phyloP scores from a whole-genome alignment of 2,888 invertebrate genomes.

The Patella pellucida region DNA sequence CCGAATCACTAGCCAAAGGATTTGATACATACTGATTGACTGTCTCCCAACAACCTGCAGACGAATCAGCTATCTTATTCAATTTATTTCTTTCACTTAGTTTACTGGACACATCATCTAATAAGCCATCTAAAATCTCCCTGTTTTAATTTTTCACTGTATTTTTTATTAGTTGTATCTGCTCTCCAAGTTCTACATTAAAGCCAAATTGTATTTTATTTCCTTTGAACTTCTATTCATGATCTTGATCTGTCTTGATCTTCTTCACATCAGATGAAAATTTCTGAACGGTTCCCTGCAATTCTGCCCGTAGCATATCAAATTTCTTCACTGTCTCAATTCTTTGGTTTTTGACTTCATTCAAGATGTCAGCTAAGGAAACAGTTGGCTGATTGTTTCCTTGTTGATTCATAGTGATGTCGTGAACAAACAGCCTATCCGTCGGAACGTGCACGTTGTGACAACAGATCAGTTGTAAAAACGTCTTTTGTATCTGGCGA shows the following conservation, averaged over 20 bases:
- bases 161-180: not conserved
- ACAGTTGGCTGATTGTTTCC: not conserved
- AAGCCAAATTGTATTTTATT: not conserved
- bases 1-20: not conserved
- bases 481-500: no score
- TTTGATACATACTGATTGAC: not conserved
- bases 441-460: no score
- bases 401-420: no score
- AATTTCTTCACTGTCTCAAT: not conserved
- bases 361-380: not conserved
- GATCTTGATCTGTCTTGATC: conserved; percentile 1
- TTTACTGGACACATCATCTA: not conserved
- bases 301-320: not conserved
- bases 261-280: not conserved
- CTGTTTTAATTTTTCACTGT: not conserved
- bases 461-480: no score
- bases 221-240: not conserved
- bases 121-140: not conserved
- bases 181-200: not conserved
- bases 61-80: not conserved
- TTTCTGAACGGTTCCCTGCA: not conserved
- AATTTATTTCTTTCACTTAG: not conserved
- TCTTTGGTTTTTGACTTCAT: not conserved
- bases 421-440: no score
- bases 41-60: not conserved